phyloP scores from a whole-genome alignment of 2,113 vertebrate species.

The Chaetodon auriga region DNA sequence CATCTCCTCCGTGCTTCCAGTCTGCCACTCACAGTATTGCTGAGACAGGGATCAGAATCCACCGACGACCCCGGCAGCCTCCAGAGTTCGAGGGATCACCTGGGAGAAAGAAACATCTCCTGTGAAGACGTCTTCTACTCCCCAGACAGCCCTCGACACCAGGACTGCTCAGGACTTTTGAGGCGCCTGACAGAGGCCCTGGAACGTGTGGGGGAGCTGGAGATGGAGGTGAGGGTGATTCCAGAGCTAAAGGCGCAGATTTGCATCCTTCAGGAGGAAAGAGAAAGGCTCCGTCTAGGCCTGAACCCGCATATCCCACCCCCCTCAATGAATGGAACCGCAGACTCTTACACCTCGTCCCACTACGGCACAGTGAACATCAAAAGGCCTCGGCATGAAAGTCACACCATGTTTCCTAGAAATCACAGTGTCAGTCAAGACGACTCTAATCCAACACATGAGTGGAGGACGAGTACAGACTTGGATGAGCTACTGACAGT shows the following conservation, averaged over 20 bases:
- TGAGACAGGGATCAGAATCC: slow-evolving; percentile 78
- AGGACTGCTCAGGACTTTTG: slow-evolving; percentile 63
- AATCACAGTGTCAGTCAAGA: slow-evolving; percentile 12
- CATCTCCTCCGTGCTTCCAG: slow-evolving; percentile 93
- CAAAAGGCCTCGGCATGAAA: slow-evolving; percentile 63
- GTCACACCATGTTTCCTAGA: slow-evolving; percentile 33
- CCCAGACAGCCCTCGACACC: slow-evolving; percentile 31
- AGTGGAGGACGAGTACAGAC: slow-evolving; percentile 80
- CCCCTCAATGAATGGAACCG: slow-evolving; percentile 57
- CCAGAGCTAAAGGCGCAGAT: slow-evolving; percentile 83
- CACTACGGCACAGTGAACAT: slow-evolving; percentile 39
- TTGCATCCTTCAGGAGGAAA: slow-evolving; percentile 80
- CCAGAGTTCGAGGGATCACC: slow-evolving; percentile 61
- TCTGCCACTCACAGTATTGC: slow-evolving; percentile 88
- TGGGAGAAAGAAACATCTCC: slow-evolving; percentile 59
- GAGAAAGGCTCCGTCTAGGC: slow-evolving; percentile 63
- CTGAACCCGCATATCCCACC: slow-evolving; percentile 60
- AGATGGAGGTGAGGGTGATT: slow-evolving; percentile 77
- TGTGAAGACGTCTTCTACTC: slow-evolving; percentile 72
- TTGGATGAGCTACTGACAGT: slow-evolving; percentile 76
- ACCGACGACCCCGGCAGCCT: slow-evolving; percentile 73
- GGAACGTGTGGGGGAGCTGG: slow-evolving; percentile 80
- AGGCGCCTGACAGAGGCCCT: slow-evolving; percentile 76
- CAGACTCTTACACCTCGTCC: slow-evolving; percentile 19
- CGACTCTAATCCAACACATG: slow-evolving; percentile 51